Evolutionary conservation across 2,888 invertebrate species (phyloP).

Genomic region (Noctua janthina): DNA sequence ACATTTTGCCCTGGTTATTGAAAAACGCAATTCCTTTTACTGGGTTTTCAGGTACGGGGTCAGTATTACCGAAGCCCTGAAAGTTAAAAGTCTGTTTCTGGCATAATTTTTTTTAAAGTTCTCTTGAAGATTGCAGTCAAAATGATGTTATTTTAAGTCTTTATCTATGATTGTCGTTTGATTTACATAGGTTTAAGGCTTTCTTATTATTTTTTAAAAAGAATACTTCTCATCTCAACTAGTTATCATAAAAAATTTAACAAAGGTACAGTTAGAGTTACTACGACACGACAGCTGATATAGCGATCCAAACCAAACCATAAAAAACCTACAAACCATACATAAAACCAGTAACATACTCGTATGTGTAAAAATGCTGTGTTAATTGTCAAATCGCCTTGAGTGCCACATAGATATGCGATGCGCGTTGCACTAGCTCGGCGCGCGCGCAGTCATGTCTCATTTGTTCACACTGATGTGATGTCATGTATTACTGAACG

Average conservation of each 20-base stretch:
- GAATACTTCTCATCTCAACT: neutral
- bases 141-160: neutral
- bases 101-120: neutral
- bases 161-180: neutral
- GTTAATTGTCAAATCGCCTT: constrained; percentile 72
- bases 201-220: neutral
- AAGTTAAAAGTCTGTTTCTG: neutral
- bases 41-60: neutral
- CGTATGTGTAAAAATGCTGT: constrained; percentile 61
- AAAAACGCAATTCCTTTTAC: neutral
- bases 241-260: neutral
- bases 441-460: constrained; percentile 72
- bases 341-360: constrained; percentile 31
- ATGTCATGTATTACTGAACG: constrained; percentile 70
- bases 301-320: neutral
- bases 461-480: constrained; percentile 72
- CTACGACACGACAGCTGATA: constrained; percentile 13
- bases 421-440: constrained; percentile 67
- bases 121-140: neutral
- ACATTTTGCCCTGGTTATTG: neutral
- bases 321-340: neutral
- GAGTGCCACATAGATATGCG: constrained; percentile 79
- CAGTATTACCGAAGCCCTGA: neutral
- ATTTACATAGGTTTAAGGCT: neutral
- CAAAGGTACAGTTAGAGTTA: neutral